phyloP scores from a whole-genome alignment of 2,888 invertebrate genomes.

The Sinhomidia bicolor region DNA sequence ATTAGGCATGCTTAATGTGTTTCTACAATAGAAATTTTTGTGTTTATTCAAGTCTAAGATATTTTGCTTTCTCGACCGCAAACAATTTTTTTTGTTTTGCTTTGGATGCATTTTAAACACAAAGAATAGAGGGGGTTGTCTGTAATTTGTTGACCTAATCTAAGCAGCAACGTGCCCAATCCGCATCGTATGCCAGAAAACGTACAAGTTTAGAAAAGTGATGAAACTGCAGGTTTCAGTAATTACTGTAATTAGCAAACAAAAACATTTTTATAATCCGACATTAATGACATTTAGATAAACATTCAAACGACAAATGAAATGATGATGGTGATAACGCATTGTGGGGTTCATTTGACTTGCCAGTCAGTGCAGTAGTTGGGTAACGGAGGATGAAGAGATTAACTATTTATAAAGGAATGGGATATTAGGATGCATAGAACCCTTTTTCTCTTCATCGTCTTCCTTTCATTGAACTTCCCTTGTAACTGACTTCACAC shows the following conservation, averaged over 20 bases:
- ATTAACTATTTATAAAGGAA: background rate
- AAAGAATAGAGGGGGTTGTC: too few species aligned
- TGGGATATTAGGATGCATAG: background rate
- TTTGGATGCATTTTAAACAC: background rate
- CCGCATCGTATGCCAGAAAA: too few species aligned
- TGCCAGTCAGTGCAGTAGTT: too few species aligned
- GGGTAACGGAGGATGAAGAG: too few species aligned
- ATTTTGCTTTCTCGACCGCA: slow-evolving; percentile 13
- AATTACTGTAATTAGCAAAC: slow-evolving; percentile 52
- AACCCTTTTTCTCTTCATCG: background rate
- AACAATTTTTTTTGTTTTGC: background rate
- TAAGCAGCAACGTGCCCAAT: too few species aligned
- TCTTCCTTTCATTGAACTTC: background rate
- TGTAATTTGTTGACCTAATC: too few species aligned
- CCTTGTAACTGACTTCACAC: background rate
- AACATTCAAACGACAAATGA: background rate
- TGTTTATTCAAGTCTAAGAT: slow-evolving; percentile 15
- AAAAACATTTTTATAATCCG: background rate
- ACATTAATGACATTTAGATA: background rate
- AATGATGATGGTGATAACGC: too few species aligned
- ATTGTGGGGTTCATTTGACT: too few species aligned
- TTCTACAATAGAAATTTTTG: too few species aligned
- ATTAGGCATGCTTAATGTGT: too few species aligned
- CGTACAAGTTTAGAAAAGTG: too few species aligned
- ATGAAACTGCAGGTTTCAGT: slow-evolving; percentile 3